These are phyloP conservation scores for Orbicella faveolata DNA, from an alignment of 64 coral and sea anemone genomes.

Conservation along the genomic window DNA sequence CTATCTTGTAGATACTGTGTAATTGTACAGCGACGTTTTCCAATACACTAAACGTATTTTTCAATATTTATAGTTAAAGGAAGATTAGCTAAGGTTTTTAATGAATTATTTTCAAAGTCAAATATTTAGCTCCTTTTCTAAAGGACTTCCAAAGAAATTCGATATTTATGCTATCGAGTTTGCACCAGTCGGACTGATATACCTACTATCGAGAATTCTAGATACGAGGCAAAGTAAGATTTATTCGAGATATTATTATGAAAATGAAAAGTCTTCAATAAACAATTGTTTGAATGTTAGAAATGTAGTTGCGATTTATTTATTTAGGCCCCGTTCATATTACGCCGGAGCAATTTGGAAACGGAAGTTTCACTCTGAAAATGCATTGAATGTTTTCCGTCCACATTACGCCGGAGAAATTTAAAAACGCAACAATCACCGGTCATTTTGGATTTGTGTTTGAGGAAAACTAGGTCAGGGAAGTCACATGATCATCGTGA, in stretches of 20 bases:
- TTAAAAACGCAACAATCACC: no score
- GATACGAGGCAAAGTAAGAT: constrained; percentile 19
- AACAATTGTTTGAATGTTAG: constrained; percentile 38
- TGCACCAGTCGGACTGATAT: constrained; percentile 43
- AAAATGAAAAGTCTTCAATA: constrained; percentile 22
- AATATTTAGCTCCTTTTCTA: constrained; percentile 68
- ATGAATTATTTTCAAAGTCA: constrained; percentile 87
- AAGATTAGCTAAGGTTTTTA: constrained; percentile 91
- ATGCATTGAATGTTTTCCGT: no score
- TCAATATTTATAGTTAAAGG: constrained; percentile 87
- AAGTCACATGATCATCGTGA: no score
- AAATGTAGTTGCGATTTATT: not conserved
- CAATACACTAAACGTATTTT: constrained; percentile 84
- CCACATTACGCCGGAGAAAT: no score
- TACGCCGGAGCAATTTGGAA: no score
- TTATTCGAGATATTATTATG: constrained; percentile 43
- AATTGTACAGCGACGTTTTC: constrained; percentile 68
- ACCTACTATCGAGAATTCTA: constrained; percentile 39
- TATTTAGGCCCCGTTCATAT: no score
- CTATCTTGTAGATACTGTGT: constrained; percentile 71
- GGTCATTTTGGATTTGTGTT: no score
- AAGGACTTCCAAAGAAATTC: constrained; percentile 64
- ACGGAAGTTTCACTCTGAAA: no score
- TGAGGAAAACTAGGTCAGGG: no score
- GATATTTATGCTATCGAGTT: constrained; percentile 85